Base-by-base conservation (phyloP, 2,113 vertebrate genomes). In the Sclerurus mexicanus region DNA sequence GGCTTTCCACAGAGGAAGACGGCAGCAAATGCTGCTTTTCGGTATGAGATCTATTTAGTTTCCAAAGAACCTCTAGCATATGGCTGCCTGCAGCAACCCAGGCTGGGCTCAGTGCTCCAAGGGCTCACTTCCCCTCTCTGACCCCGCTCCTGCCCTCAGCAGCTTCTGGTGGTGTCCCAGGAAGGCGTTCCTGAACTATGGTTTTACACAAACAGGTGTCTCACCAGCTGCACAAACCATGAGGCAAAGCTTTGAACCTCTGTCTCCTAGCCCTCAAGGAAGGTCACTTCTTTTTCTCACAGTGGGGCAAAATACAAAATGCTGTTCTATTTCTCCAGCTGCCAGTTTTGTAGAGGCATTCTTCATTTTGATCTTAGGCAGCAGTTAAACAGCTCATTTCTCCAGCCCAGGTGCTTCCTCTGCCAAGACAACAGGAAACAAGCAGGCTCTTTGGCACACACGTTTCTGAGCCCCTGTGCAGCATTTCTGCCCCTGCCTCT, bases 201-300 rank as follows among this genome's bases (percentile, higher is more conserved):
- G 27, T 89, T 66, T 89, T 95, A 78, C 62, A 85, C 52, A 89
- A 92, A 66, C 4, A 2, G 22, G 53, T 7, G 5, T 89, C 74
- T 95, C 89, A 64, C 69, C 11, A 3, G 52, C n/a, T 96, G 56
- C 66, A 75, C 49, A 85, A 53, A 72, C 77, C 64, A 44, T 56
- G 44, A 82, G 31, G 74, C 40, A 82, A 62, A 87, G 87, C 47
- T 91, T 87, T 81, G 77, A 91, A 91, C n/a, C 44, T 82, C 62
- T 79, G 87, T 79, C 91, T 95, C 69, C 66, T 74, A 93, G 58
- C 77, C 91, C 89, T 87, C 20, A 2, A 77, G 77, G 80, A 92
- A 92, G 58, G 44, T 95, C 4, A 11, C 91, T 95, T 89, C 66
- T 67, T 87, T 87, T 95, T 94, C 89, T 91, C 84, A 95, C 60